phyloP scores from a whole-genome alignment of 1,140 invertebrate species.

The Phymorhynchus buccinoides region DNA sequence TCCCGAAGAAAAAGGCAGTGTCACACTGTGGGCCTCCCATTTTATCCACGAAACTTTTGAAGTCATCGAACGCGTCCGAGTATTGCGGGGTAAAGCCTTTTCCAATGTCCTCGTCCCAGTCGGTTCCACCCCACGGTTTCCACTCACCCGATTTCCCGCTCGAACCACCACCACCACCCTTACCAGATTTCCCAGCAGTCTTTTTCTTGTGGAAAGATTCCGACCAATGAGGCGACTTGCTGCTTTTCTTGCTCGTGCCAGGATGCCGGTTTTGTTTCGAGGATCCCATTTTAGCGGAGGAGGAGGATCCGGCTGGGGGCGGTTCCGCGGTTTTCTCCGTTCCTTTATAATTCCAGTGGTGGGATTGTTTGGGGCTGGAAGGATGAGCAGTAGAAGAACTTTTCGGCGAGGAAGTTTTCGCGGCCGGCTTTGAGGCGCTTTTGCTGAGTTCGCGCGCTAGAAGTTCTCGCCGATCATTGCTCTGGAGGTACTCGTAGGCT shows the following conservation, averaged over 20 bases:
- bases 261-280: slow-evolving; percentile 1
- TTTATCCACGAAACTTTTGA: slow-evolving; percentile 28
- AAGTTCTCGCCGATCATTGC: slow-evolving; percentile 59
- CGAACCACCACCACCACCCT: not conserved
- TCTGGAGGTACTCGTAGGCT: slow-evolving; percentile 67
- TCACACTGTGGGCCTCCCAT: not conserved
- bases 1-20: not conserved
- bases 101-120: not conserved
- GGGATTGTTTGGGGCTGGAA: slow-evolving; percentile 12
- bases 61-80: slow-evolving; percentile 36
- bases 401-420: not conserved
- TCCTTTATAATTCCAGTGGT: slow-evolving; percentile 27
- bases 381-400: not conserved
- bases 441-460: slow-evolving; percentile 58
- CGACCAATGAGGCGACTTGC: slow-evolving; percentile 37
- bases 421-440: slow-evolving; percentile 27
- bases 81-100: not conserved
- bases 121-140: not conserved
- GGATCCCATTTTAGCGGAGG: not conserved
- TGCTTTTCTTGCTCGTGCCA: not conserved
- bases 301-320: not conserved
- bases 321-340: not conserved
- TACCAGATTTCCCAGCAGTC: not conserved
- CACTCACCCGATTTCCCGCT: not conserved
- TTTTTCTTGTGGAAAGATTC: slow-evolving; percentile 33